Evolutionary conservation across 2,888 invertebrate genomes (phyloP).

Genomic region (Escarpia spicata): DNA sequence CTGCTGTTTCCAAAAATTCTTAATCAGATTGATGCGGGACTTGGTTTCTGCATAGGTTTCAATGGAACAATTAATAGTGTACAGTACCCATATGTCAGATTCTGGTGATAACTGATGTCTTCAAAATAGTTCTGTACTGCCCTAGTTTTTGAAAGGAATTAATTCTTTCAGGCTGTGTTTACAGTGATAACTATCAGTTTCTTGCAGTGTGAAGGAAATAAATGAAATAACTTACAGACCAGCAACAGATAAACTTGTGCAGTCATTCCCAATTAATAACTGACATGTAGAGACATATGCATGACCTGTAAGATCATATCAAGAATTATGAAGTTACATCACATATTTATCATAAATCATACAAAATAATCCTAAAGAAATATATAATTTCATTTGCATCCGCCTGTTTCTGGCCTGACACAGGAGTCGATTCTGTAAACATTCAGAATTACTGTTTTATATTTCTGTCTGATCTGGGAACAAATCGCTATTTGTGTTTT

Average conservation of each 20-base stretch:
- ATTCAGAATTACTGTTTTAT: neutral
- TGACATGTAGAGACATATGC: neutral
- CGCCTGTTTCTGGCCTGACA: neutral
- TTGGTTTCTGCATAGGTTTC: neutral
- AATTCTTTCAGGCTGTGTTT: neutral
- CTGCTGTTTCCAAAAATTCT: too few relatives aligned
- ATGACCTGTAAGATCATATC: neutral
- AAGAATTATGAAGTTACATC: neutral
- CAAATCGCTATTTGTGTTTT: too few relatives aligned
- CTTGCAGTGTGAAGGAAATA: neutral
- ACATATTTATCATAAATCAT: neutral
- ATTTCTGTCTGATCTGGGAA: neutral
- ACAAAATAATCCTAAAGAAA: neutral
- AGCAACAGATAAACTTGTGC: neutral
- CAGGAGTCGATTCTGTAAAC: neutral
- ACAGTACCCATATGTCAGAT: neutral
- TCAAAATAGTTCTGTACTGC: neutral
- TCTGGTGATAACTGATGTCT: neutral
- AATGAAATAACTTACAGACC: neutral
- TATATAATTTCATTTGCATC: neutral
- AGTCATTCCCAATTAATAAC: neutral
- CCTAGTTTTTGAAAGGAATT: neutral
- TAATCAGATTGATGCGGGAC: neutral
- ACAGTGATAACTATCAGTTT: constrained; percentile 9
- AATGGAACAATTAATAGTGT: neutral